phyloP scores from a whole-genome alignment of 2,888 invertebrate genomes.

The Mactromeris polynyma region DNA sequence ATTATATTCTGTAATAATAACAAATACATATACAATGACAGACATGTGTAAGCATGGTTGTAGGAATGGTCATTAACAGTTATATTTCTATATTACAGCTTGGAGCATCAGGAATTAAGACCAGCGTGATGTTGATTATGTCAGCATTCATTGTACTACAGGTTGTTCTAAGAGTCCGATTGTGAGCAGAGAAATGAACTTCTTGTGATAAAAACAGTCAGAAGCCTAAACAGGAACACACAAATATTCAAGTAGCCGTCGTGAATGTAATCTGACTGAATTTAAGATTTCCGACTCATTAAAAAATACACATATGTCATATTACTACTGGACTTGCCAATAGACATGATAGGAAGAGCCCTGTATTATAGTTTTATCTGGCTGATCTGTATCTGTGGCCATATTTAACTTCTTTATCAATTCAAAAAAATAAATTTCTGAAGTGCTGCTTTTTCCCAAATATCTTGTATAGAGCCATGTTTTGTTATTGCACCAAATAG shows the following conservation, averaged over 20 bases:
- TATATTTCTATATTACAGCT: conserved; percentile 64
- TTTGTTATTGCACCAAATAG: too few species aligned
- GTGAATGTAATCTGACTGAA: not conserved
- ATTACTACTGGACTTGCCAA: not conserved
- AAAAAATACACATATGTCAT: too few species aligned
- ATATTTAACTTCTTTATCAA: too few species aligned
- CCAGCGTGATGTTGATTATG: conserved; percentile 56
- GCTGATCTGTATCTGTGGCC: not conserved
- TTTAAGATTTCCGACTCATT: too few species aligned
- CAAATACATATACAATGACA: too few species aligned
- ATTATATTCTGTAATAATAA: not conserved
- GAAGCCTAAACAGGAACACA: not conserved
- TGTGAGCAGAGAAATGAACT: not conserved
- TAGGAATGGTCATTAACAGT: too few species aligned
- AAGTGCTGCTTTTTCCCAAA: too few species aligned
- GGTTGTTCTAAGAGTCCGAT: conserved; percentile 21
- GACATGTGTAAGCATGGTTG: too few species aligned
- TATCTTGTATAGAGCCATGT: too few species aligned
- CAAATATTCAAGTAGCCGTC: not conserved
- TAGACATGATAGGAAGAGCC: not conserved
- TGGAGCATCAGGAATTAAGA: conserved; percentile 61
- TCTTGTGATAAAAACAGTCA: not conserved
- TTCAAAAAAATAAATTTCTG: too few species aligned
- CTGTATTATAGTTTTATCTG: not conserved
- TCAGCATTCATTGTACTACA: conserved; percentile 44